Percentiles rank a stretch among this genome's conserved stretches.
Conservation (phyloP, 2,113 vertebrate genomes). For the Centropus unirufus region DNA sequence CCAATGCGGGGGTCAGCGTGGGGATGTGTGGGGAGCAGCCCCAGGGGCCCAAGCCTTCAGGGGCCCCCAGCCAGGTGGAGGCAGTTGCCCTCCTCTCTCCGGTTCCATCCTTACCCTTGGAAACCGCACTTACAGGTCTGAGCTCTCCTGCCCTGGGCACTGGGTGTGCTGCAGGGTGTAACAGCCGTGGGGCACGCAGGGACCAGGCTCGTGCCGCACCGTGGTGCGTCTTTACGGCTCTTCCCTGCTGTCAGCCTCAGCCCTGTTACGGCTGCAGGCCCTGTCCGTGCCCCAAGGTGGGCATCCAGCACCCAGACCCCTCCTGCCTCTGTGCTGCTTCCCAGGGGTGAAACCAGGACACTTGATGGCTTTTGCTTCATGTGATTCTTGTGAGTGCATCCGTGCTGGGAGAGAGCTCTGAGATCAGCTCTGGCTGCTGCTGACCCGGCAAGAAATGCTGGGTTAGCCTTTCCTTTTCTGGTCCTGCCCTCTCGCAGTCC, state of each 20-base stretch:
- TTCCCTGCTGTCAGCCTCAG: neutral
- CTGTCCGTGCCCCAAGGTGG: neutral
- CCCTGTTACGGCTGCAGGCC: neutral
- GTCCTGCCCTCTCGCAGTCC: neutral
- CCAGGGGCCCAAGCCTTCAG: neutral
- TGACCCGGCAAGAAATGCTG: rapidly evolving
- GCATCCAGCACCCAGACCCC: neutral
- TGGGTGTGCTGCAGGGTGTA: rapidly evolving
- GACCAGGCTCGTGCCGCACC: rapidly evolving
- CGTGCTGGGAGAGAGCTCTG: neutral
- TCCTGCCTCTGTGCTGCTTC: neutral
- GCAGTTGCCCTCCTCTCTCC: neutral
- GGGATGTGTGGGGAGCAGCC: too few relatives aligned
- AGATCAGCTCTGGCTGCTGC: rapidly evolving
- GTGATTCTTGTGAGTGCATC: neutral
- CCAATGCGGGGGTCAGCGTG: too few relatives aligned
- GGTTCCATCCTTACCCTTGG: neutral
- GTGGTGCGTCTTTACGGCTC: rapidly evolving
- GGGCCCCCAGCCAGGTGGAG: neutral
- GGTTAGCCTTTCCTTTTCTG: neutral
- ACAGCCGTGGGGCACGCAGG: neutral
- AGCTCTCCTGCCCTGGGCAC: neutral
- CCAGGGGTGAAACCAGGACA: neutral
- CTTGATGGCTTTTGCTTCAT: neutral
- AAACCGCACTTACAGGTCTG: rapidly evolving